Conservation (phyloP, 2,113 vertebrate species). For the Sorex fumeus region DNA sequence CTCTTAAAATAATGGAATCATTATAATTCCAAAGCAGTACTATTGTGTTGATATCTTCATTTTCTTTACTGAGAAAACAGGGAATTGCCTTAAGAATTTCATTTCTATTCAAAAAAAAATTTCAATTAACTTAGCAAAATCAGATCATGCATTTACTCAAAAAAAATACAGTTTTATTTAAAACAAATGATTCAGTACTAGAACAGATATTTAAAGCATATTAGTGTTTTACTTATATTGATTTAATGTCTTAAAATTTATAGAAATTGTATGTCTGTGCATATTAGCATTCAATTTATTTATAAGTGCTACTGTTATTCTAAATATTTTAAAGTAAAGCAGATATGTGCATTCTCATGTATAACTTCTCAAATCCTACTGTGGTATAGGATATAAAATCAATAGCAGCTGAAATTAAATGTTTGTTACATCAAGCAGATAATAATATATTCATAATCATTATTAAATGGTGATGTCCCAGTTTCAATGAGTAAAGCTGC, state of each 20-base stretch:
- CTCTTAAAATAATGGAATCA: neutral
- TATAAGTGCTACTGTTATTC: neutral
- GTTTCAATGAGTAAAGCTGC: neutral
- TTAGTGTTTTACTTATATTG: constrained; percentile 13
- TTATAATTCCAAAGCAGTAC: constrained; percentile 23
- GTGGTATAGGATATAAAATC: neutral
- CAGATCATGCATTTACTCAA: neutral
- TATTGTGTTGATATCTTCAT: neutral
- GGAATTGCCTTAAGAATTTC: neutral
- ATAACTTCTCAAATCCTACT: constrained; percentile 4
- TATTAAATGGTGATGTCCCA: neutral
- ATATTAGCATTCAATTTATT: neutral
- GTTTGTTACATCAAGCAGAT: constrained; percentile 11
- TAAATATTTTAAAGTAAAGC: neutral
- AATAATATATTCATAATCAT: neutral
- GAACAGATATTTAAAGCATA: neutral
- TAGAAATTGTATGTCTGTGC: neutral
- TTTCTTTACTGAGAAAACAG: neutral
- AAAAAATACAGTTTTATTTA: neutral
- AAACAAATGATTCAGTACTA: neutral
- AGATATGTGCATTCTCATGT: neutral
- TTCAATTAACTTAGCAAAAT: neutral
- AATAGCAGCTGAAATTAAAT: constrained; percentile 20
- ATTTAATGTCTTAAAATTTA: neutral
- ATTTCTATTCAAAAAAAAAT: constrained; percentile 27